phyloP scores from a whole-genome alignment of 2,113 vertebrate genomes.

The Vulpes vulpes region DNA sequence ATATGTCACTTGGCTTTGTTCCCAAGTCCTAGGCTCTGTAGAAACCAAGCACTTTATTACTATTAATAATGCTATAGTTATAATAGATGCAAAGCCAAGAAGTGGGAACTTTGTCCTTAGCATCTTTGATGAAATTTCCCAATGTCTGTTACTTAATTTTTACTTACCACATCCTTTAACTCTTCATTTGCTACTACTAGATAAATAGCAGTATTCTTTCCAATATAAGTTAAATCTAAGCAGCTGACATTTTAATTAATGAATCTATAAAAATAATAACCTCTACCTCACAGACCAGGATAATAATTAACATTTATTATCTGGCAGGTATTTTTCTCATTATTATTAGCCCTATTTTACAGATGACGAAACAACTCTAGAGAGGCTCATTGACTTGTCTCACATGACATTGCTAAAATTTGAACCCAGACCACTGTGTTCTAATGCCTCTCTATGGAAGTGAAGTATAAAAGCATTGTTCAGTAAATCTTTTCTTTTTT shows the following conservation, averaged over 20 bases:
- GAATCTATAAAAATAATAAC: background rate
- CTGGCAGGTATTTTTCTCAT: background rate
- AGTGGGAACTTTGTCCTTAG: background rate
- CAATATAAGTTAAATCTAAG: background rate
- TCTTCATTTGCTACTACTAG: background rate
- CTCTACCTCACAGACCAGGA: background rate
- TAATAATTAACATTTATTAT: background rate
- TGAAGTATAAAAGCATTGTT: background rate
- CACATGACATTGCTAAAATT: background rate
- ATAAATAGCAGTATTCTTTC: background rate
- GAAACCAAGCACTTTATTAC: conserved; percentile 9
- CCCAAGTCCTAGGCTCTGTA: conserved; percentile 45
- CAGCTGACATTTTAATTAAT: conserved; percentile 6
- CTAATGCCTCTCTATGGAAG: background rate
- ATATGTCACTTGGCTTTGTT: conserved; percentile 43
- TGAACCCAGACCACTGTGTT: background rate
- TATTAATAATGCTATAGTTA: conserved; percentile 45
- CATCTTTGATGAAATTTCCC: background rate
- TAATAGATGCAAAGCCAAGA: background rate
- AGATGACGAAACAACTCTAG: background rate
- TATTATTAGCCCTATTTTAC: background rate
- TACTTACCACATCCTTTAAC: background rate
- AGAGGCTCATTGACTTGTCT: background rate
- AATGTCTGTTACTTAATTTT: background rate
- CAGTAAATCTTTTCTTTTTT: background rate